Percentiles rank a stretch among this genome's conserved stretches.
These are phyloP conservation scores for Neosilurus mollespiculum DNA, from an alignment of 2,797 vertebrate genomes.

Conservation along the genomic window DNA sequence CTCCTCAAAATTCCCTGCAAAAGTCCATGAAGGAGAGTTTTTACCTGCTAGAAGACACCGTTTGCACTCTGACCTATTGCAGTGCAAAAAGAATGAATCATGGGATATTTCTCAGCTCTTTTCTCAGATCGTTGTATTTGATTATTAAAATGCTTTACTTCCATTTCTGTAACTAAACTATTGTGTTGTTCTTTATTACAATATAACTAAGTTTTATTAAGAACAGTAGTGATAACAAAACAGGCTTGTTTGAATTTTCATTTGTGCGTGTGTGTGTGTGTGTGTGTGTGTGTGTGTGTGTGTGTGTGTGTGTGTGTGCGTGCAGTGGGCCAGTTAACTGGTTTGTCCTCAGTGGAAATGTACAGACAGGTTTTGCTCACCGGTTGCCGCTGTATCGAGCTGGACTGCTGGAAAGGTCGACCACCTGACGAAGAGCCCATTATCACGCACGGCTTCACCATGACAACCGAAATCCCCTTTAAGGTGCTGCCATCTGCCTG, in stretches of 20 bases:
- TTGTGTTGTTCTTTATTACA: background rate
- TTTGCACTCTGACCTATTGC: background rate
- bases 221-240: background rate
- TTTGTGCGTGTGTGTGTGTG: background rate
- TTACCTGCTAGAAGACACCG: too few species aligned
- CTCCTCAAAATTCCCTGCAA: background rate
- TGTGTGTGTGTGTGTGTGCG: slow-evolving; percentile 5
- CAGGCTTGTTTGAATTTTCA: background rate
- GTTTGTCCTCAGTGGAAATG: slow-evolving; percentile 89
- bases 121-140: background rate
- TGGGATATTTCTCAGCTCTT: background rate
- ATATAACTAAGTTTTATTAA: too few species aligned
- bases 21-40: background rate
- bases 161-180: background rate
- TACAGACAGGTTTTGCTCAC: slow-evolving; percentile 87
- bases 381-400: slow-evolving; percentile 88
- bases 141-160: background rate
- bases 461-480: slow-evolving; percentile 90
- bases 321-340: slow-evolving; percentile 86
- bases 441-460: slow-evolving; percentile 92
- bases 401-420: slow-evolving; percentile 91
- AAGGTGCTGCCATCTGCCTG: slow-evolving; percentile 66
- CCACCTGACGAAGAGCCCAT: slow-evolving; percentile 86
- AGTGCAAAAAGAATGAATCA: background rate
- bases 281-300: slow-evolving; percentile 12